Conservation (phyloP, 1,140 invertebrate species). For the Maniola jurtina region DNA sequence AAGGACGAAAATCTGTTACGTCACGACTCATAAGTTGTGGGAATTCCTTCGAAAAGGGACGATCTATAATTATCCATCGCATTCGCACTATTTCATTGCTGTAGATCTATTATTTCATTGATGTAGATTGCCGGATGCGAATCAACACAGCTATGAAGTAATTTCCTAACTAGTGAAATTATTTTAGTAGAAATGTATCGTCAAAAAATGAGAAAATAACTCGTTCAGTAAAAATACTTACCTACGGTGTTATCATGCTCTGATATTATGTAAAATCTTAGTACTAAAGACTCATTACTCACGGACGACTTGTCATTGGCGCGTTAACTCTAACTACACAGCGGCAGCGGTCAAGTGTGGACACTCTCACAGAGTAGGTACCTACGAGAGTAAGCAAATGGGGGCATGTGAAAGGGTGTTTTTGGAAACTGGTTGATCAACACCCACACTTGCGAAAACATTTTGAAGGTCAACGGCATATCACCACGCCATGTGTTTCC, state of each 20-base stretch:
- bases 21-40: background rate
- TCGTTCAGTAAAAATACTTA: no score
- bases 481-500: slow-evolving; percentile 2
- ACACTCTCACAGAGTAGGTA: background rate
- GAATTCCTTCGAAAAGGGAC: background rate
- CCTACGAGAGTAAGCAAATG: background rate
- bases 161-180: no score
- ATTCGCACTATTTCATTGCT: background rate
- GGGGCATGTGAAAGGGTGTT: slow-evolving; percentile 6
- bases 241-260: no score
- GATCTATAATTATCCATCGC: background rate
- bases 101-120: no score
- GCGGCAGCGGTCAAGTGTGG: background rate
- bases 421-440: background rate
- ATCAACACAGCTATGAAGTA: no score
- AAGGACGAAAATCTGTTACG: background rate
- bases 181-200: no score
- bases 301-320: no score
- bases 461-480: slow-evolving; percentile 1
- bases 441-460: slow-evolving; percentile 5
- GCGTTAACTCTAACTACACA: no score
- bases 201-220: no score
- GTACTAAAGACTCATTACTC: no score
- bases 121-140: no score
- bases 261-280: no score